Base-by-base conservation (phyloP, 2,113 vertebrate species). In the Blennius ocellaris region DNA sequence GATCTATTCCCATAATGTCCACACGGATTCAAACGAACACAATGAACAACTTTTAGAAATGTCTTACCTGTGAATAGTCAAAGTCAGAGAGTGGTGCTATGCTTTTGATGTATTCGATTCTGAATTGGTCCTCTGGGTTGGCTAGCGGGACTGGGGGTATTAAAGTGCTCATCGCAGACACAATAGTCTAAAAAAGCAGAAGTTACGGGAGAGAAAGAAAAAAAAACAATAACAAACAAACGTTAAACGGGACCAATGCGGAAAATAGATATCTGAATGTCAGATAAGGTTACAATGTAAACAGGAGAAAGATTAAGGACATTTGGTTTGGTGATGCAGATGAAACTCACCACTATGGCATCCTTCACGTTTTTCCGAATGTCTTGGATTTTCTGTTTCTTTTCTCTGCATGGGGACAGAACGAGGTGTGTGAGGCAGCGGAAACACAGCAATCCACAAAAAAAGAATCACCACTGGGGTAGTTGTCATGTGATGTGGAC, bases 351-450 rank as follows among this genome's bases (percentile, higher is more conserved):
- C 97, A 99, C 97, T 90, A 99, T 99, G 68, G 98, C 97, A 94
- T 99, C 98, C 95, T 98, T 99, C 91, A 99, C 97, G 90, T 99
- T 99, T 96, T 98, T 99, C 93, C 97, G 95, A 92, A 99, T 99
- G 93, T 99, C 98, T 94, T 97, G 95, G 87, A 99, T 97, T 96
- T 99, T 99, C 95, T 98, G 97, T 94, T 98, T 98, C 95, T 99
- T 99, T 94, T 99, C 98, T 93, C 98, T 99, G 92, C 64, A 59
- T 93, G 87, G 86, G 91, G 92, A 87, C 88, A 86, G 30, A 78
- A 69, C 21, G 9, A 76, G 7, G 68, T 1, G 40, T 16, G 48
- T 64, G 43, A 82, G 78, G 49, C 21, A 30, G 52, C 6, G 5
- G 8, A 76, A 45, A 68, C 10, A 30, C 21, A 30, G 21, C 21